Conservation (phyloP, 2,888 invertebrate species). For the Torymus aiolomorphi region DNA sequence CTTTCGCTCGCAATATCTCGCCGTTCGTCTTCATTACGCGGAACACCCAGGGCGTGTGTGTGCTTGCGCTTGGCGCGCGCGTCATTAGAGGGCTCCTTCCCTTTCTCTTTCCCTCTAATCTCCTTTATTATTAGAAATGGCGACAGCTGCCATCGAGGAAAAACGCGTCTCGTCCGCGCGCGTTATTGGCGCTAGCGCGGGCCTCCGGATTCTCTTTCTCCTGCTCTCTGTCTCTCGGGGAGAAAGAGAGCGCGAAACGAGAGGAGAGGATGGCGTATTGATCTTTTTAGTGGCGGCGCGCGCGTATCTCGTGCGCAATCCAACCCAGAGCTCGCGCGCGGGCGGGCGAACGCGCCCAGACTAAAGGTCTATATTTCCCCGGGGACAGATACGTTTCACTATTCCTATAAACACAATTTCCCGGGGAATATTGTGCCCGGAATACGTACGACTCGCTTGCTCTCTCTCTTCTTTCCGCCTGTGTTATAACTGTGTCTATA, state of each 20-base stretch:
- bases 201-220: background rate
- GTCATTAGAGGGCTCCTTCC: constrained; percentile 4
- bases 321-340: constrained; percentile 61
- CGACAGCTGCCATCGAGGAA: constrained; percentile 56
- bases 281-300: constrained; percentile 75
- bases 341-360: constrained; percentile 9
- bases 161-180: constrained; percentile 15
- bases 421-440: constrained; percentile 68
- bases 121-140: constrained; percentile 57
- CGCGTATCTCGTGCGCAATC: constrained; percentile 65
- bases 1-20: background rate
- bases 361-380: constrained; percentile 75
- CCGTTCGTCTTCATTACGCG: constrained; percentile 50
- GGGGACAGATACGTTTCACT: constrained; percentile 74
- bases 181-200: constrained; percentile 33
- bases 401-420: constrained; percentile 76
- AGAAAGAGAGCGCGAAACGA: constrained; percentile 24
- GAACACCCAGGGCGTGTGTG: background rate
- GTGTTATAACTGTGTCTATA: constrained; percentile 10
- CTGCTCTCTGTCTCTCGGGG: background rate
- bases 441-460: constrained; percentile 41
- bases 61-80: background rate
- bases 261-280: constrained; percentile 74
- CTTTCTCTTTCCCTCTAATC: constrained; percentile 46
- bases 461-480: constrained; percentile 19